Evolutionary conservation across 30 jellyfish, hydroid and myxozoan species (phyloP).

Genomic region (Mastigias papua): DNA sequence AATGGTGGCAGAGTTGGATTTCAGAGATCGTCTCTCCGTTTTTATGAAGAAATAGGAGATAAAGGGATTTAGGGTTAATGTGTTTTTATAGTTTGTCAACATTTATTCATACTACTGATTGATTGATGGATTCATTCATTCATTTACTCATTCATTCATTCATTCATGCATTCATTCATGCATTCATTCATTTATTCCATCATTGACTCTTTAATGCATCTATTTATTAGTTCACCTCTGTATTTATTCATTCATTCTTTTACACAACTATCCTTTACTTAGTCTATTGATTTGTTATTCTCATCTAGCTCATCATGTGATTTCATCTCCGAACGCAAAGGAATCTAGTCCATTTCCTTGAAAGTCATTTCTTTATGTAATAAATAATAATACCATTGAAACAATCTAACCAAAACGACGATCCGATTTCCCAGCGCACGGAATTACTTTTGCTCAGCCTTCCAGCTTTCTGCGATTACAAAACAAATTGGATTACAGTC

Average conservation of each 20-base stretch:
- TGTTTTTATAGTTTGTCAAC: too few species aligned
- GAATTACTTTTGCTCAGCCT: slow-evolving; percentile 19
- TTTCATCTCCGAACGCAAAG: background rate
- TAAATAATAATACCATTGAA: background rate
- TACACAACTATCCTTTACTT: background rate
- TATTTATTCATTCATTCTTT: background rate
- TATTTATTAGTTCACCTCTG: background rate
- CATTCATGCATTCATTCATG: too few species aligned
- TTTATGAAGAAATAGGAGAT: too few species aligned
- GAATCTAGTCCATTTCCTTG: background rate
- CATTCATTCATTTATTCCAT: background rate
- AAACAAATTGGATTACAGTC: background rate
- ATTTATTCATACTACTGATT: too few species aligned
- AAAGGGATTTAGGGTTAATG: too few species aligned
- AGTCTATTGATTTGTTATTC: background rate
- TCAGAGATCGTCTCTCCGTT: too few species aligned
- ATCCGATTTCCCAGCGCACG: background rate
- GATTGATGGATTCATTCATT: too few species aligned
- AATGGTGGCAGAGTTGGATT: background rate
- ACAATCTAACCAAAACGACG: background rate
- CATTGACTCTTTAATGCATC: background rate
- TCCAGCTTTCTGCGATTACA: background rate
- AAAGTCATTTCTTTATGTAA: background rate
- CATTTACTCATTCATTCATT: too few species aligned
- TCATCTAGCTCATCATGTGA: background rate